Evolutionary conservation across 2,113 vertebrate genomes (phyloP).

Genomic region (Acanthochromis polyacanthus): DNA sequence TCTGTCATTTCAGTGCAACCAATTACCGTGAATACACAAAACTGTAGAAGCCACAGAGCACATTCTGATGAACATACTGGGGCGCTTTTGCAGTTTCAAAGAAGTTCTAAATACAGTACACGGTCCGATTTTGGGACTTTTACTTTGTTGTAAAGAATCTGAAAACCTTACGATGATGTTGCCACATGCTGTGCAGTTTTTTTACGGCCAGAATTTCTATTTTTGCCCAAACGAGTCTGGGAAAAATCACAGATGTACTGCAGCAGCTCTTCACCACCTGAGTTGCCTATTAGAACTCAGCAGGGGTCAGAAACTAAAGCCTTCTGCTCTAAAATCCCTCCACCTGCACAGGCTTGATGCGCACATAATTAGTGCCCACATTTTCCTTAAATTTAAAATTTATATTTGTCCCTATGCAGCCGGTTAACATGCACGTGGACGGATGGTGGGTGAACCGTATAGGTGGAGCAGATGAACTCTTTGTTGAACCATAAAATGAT

Average conservation of each 20-base stretch:
- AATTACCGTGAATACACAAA: too few relatives aligned
- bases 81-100: not conserved
- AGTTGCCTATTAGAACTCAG: slow-evolving; percentile 28
- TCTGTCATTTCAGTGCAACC: too few relatives aligned
- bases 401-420: slow-evolving; percentile 2
- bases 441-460: not conserved
- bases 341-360: not conserved
- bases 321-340: slow-evolving; percentile 26
- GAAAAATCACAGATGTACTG: slow-evolving; percentile 1
- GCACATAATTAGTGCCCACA: slow-evolving; percentile 19
- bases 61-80: too few relatives aligned
- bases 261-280: not conserved
- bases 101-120: not conserved
- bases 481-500: not conserved
- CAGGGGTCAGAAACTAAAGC: not conserved
- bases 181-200: not conserved
- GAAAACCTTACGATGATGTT: not conserved
- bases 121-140: not conserved
- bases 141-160: not conserved
- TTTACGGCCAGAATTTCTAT: slow-evolving; percentile 1
- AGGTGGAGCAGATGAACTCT: slow-evolving; percentile 1
- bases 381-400: slow-evolving; percentile 44
- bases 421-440: not conserved
- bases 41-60: too few relatives aligned
- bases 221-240: slow-evolving; percentile 14